Evolutionary conservation across 2,797 vertebrate species (phyloP).

Genomic region (Scolopax rusticola): DNA sequence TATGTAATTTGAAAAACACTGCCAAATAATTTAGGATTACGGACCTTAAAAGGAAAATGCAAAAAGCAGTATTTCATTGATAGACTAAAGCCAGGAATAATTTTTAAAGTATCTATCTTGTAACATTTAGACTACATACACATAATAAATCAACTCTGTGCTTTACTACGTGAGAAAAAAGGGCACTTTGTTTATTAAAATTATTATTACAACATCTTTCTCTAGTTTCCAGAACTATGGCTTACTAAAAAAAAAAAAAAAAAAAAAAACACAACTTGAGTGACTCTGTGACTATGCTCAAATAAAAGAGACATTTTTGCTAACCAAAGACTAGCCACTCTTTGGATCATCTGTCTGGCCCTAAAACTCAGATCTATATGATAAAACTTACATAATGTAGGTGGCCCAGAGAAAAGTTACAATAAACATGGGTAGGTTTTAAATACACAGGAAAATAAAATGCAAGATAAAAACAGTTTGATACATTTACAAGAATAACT

Average conservation of each 20-base stretch:
- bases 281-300: background rate
- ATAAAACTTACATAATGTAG: rapidly evolving
- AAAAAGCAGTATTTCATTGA: background rate
- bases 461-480: background rate
- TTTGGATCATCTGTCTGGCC: background rate
- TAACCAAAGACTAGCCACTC: background rate
- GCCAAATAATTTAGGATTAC: background rate
- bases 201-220: background rate
- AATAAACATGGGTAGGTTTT: background rate
- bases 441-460: background rate
- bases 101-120: rapidly evolving
- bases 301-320: background rate
- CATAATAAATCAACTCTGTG: rapidly evolving
- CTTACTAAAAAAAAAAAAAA: background rate
- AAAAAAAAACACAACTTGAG: rapidly evolving
- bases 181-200: background rate
- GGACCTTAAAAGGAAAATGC: background rate
- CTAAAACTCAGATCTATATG: background rate
- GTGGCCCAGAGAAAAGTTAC: background rate
- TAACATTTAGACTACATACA: background rate
- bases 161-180: background rate
- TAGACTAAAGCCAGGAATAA: background rate
- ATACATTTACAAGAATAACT: background rate
- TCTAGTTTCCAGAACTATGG: background rate
- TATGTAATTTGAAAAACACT: background rate